Base-by-base conservation (phyloP, 1,140 invertebrate genomes). In the Tetragonula clypearis region DNA sequence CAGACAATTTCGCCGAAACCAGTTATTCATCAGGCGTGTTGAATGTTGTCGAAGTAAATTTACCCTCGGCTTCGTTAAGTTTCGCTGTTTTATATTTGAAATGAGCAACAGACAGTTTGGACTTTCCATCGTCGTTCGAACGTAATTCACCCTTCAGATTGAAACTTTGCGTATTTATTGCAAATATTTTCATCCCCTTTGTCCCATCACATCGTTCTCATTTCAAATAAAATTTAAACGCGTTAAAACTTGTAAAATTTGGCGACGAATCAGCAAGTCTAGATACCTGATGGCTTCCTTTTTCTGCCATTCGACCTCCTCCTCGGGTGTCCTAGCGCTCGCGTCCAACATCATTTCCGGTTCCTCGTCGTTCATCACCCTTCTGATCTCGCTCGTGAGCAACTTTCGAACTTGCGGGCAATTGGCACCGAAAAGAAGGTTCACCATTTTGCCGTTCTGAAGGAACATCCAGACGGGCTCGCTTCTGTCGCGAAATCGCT, bases 391-490 rank as follows among this genome's bases (percentile, higher is more conserved):
- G 30, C 96, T 94, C 26, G 96, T 95, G 55, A 99, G 96, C 55
- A 97, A 94, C 87, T 96, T 95, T 6, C 96, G 96, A 55, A 99
- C 94, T 26, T 96, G 95, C 4, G 98, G 98, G 26, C 97, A 97
- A 94, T 98, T 96, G 0, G 97, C 96, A 1, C 98, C 98, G 90
- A 98, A 97, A 88, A 98, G 96, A 5, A 98, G 96, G 90, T 97
- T 97, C 1, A 98, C 96, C 87, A 98, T 96, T 90, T 97, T 96
- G 2, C 97, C 97, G 73, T 96, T 95, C 97, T 98, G 93, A 53
- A 98, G 96, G 89, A 98, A 98, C 95, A 99, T 96, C 97, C 98
- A 98, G 30, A 97, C 97, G 8, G 98, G 98, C 93, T 99, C 98
- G 94, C 98, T 98, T 88, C 96, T 97, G 73, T 97, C 97, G 79